Base-by-base conservation (phyloP, 2,113 vertebrate species). In the Anolis carolinensis region DNA sequence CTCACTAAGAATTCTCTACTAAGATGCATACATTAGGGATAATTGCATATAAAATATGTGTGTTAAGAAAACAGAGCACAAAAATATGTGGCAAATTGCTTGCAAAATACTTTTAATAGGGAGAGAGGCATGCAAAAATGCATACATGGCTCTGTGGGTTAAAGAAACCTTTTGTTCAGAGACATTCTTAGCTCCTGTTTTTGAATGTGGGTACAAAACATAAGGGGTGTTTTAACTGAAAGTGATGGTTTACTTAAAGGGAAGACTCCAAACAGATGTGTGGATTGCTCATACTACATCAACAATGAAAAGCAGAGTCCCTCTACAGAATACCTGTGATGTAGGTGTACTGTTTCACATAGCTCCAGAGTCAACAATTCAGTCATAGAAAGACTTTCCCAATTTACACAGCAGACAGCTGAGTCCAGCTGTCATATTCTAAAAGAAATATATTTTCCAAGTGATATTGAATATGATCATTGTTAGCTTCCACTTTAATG, bases 381-480 rank as follows among this genome's bases (percentile, higher is more conserved):
- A 62, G 87, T 91, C 91, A 93, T 87, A 90, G 84, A 63, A 84
- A 90, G 86, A 55, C 79, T 93, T 84, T 90, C 76, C 81, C 94
- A 83, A 90, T 81, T 92, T 76, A 81, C 89, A 92, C 82, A 94
- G 90, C 89, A 87, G 84, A 88, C 91, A 92, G 88, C 92, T 95
- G 88, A 91, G 72, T 84, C 93, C 90, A 95, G 92, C 79, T 93
- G 91, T 90, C 92, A 93, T 84, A 89, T 88, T 83, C 88, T 93
- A 92, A 2, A 77, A 81, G 76, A 84, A 85, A 84, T 88, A 71
- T 91, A 78, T 87, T 90, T 93, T 93, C 89, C 90, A 93, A 87
- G 85, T 93, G 77, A 63, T 84, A 89, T 86, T 93, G 92, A 94
- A 95, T 86, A 39, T 92, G 90, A 95, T 95, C 90, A 93, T 84